These are phyloP conservation scores for Microcebus griseorufus DNA, from an alignment of 2,113 vertebrate genomes.

Conservation along the genomic window DNA sequence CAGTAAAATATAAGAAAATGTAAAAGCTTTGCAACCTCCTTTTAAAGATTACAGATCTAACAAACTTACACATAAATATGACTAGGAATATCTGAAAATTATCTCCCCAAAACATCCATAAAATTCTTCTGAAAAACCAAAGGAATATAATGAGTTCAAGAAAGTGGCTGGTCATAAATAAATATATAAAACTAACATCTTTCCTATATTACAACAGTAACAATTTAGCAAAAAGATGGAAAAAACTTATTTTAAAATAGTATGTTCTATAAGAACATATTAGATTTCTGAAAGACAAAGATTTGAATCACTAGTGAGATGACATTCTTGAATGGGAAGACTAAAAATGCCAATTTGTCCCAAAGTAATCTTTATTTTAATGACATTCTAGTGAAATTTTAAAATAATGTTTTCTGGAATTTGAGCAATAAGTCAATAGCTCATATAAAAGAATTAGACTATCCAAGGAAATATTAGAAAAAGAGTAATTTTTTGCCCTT, in stretches of 20 bases:
- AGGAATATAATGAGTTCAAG: not conserved
- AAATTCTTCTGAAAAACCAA: not conserved
- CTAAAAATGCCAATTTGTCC: not conserved
- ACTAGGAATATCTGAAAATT: not conserved
- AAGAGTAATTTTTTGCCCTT: not conserved
- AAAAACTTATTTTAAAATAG: not conserved
- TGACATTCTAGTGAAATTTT: not conserved
- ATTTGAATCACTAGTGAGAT: not conserved
- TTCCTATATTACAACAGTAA: not conserved
- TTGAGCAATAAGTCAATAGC: not conserved
- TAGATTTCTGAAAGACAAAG: not conserved
- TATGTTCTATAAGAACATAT: not conserved
- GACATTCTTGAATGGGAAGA: not conserved
- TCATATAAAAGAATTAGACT: not conserved
- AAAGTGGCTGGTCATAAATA: not conserved
- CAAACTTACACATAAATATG: not conserved
- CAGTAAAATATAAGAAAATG: not conserved
- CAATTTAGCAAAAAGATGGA: not conserved
- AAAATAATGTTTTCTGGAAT: slow-evolving; percentile 38
- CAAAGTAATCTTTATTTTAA: not conserved
- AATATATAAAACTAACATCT: not conserved
- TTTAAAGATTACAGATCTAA: not conserved
- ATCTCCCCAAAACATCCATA: not conserved
- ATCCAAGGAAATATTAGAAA: not conserved
- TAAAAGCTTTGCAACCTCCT: not conserved